Conservation (phyloP, 2,888 invertebrate species). For the Tachina lurida region DNA sequence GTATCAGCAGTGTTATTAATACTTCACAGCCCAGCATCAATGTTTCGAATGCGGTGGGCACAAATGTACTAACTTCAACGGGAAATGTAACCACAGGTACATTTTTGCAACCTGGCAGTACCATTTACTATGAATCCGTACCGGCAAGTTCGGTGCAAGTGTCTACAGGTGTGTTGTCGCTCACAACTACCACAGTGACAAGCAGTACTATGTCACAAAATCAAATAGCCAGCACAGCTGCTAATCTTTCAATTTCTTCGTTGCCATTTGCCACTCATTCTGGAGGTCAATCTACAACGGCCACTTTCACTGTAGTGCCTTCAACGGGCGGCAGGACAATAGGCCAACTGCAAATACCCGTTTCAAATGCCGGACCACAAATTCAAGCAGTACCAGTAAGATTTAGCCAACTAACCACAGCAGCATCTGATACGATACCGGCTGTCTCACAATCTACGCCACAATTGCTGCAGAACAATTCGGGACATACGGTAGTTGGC, state of each 20-base stretch:
- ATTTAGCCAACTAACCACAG: constrained; percentile 75
- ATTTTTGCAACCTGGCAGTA: constrained; percentile 79
- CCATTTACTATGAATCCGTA: constrained; percentile 82
- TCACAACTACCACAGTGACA: constrained; percentile 81
- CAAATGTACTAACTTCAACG: constrained; percentile 72
- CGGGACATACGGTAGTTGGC: constrained; percentile 2
- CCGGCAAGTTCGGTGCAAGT: constrained; percentile 79
- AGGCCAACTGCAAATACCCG: constrained; percentile 79
- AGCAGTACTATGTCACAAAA: constrained; percentile 78
- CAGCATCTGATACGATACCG: constrained; percentile 59
- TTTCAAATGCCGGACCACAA: constrained; percentile 75
- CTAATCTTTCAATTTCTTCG: constrained; percentile 77
- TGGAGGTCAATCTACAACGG: constrained; percentile 77
- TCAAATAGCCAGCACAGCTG: constrained; percentile 75
- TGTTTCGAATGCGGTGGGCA: constrained; percentile 64
- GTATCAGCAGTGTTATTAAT: constrained; percentile 64
- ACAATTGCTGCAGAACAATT: constrained; percentile 65
- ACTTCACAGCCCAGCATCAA: constrained; percentile 69
- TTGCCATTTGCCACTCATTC: constrained; percentile 77
- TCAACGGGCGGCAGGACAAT: constrained; percentile 77
- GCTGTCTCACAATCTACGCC: constrained; percentile 66
- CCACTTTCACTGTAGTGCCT: constrained; percentile 82
- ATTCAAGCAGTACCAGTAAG: constrained; percentile 78
- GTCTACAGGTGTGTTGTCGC: constrained; percentile 81
- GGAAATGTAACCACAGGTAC: constrained; percentile 73